Evolutionary conservation across 2,797 vertebrate genomes (phyloP).

Genomic region (Eurystomus glaucurus): DNA sequence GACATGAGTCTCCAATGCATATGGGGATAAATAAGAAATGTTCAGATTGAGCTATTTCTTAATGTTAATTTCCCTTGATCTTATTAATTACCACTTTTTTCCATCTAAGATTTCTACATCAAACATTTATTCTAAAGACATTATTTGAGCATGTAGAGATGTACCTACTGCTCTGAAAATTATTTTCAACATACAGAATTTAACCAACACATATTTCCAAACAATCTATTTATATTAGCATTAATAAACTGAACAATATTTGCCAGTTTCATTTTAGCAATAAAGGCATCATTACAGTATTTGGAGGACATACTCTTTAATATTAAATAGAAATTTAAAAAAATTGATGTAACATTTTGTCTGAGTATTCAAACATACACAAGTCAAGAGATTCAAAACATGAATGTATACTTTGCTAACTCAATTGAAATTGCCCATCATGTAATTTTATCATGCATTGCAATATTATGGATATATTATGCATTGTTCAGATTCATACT

Average conservation of each 20-base stretch:
- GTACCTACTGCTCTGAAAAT: neutral
- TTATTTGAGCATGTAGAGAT: neutral
- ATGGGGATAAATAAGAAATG: neutral
- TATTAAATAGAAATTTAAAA: slow-evolving; percentile 11
- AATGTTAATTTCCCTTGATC: neutral
- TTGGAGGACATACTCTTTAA: neutral
- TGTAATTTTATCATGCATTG: neutral
- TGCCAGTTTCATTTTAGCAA: neutral
- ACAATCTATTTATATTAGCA: neutral
- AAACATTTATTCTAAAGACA: neutral
- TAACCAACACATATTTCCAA: neutral
- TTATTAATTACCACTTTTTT: neutral
- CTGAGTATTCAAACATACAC: neutral
- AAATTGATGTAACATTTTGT: neutral
- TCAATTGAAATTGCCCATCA: neutral
- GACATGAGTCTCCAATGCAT: fast-evolving
- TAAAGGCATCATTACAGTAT: neutral
- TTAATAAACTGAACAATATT: neutral
- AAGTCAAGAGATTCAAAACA: neutral
- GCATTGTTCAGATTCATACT: slow-evolving; percentile 6
- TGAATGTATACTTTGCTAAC: neutral
- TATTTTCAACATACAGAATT: neutral
- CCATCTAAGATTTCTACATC: neutral
- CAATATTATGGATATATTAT: neutral
- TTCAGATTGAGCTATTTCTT: neutral